Evolutionary conservation across 2,797 vertebrate genomes (phyloP), one percentile per base, ranked within the genome.

Genomic region (Microchirus variegatus): DNA sequence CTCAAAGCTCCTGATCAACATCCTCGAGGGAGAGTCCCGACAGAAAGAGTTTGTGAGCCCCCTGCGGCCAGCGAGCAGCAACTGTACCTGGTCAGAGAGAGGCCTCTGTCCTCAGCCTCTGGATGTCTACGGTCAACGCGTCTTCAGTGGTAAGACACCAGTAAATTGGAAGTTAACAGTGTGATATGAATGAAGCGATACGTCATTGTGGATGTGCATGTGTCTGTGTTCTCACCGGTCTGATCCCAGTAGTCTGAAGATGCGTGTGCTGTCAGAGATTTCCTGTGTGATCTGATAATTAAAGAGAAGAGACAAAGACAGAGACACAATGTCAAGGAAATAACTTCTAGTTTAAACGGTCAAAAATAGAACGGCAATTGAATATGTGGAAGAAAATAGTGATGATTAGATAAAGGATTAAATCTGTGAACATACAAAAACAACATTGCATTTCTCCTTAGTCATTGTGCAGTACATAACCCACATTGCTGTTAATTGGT

Each of bases 221-320:
- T 18, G 19, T 56, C 55, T 18, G 53, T 31, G 18, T 45, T 51
- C 89, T 87, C 82, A 99, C 97, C 97, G 96, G 94, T 99, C 97
- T 77, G 96, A 96, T 89, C 97, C 97, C 90, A 99, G 95, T 76
- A 99, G 95, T 90, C 96, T 95, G 93, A 99, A 99, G 92, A 98
- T 98, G 73, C 97, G 95, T 2, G 97, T 96, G 88, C 85, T 98
- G 90, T 99, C 97, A 3, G 96, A 98, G 90, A 99, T 99, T 92
- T 99, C 97, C 86, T 99, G 97, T 26, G 97, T 99, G 90, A 99
- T 96, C 97, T 99, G 85, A 79, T 9, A 12, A 54, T 14, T 14
- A 42, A 1, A 42, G 5, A 6, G 13, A 5, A 42, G 13, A 42
- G 10, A 38, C 10, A 10, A 5, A 50, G n/a, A 36, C 43, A 46